Evolutionary conservation across 2,888 invertebrate species (phyloP).

Genomic region (Sinotaia quadrata): DNA sequence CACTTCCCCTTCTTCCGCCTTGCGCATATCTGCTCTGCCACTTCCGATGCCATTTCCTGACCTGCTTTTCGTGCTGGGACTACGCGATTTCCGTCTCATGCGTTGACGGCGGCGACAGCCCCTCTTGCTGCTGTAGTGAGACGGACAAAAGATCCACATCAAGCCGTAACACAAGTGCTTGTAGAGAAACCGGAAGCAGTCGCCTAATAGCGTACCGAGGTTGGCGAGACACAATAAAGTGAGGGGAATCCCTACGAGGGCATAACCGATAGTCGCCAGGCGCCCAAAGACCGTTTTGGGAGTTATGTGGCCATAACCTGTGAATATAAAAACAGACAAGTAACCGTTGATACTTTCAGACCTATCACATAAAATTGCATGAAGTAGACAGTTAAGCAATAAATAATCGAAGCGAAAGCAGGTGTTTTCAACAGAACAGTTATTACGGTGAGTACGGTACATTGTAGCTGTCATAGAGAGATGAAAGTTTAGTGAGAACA

Average conservation of each 20-base stretch:
- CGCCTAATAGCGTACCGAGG: constrained; percentile 57
- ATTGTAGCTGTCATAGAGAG: too few species aligned
- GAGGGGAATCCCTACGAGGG: constrained; percentile 64
- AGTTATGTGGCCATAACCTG: constrained; percentile 62
- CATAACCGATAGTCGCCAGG: constrained; percentile 60
- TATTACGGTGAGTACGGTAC: too few species aligned
- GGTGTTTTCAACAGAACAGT: too few species aligned
- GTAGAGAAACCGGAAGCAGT: constrained; percentile 63
- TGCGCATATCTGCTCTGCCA: not conserved
- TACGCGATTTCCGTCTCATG: not conserved
- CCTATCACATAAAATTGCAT: not conserved
- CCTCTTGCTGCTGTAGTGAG: not conserved
- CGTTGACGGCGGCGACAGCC: not conserved
- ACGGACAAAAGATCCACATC: constrained; percentile 1
- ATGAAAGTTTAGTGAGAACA: too few species aligned
- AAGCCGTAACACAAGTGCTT: constrained; percentile 47
- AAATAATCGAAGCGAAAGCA: too few species aligned
- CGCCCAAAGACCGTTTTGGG: constrained; percentile 58
- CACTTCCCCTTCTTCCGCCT: constrained; percentile 22
- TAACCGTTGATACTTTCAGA: not conserved
- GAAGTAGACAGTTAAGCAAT: not conserved
- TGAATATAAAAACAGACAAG: constrained; percentile 23
- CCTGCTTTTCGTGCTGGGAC: not conserved
- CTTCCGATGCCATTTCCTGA: not conserved
- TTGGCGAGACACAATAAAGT: constrained; percentile 62